Percentiles rank a stretch among this genome's conserved stretches.
Conservation (phyloP, 2,888 invertebrate genomes). For the Capitulum mitella region DNA sequence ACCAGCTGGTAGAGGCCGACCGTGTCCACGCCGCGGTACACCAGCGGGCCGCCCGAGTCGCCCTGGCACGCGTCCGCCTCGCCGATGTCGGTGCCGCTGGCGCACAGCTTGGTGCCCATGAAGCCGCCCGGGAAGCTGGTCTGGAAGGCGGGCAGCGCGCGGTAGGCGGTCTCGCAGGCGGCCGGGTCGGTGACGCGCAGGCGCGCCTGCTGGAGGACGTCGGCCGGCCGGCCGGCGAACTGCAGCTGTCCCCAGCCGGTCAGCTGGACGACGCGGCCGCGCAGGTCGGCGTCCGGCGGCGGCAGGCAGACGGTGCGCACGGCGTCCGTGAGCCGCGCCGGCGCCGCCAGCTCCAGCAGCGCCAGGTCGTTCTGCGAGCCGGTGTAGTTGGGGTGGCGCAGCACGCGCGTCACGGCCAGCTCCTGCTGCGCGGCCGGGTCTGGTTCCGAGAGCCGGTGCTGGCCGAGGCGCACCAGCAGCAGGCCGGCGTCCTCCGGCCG, state of each 20-base stretch:
- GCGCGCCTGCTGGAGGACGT: neutral
- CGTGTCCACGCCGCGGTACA: neutral
- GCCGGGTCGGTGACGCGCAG: neutral
- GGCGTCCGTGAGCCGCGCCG: neutral
- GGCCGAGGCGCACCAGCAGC: neutral
- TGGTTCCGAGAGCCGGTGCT: neutral
- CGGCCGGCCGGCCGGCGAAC: neutral
- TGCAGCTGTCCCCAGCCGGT: neutral
- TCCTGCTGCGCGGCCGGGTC: neutral
- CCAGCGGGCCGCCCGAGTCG: neutral
- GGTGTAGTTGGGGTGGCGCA: neutral
- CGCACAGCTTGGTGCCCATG: neutral
- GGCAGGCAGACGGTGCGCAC: neutral
- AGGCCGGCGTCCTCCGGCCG: neutral
- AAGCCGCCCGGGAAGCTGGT: neutral
- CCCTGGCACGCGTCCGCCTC: neutral
- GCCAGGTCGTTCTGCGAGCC: slow-evolving; percentile 5
- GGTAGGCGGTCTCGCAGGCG: slow-evolving; percentile 3
- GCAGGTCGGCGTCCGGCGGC: neutral
- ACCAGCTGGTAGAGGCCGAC: slow-evolving; percentile 47
- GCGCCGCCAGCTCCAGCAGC: neutral
- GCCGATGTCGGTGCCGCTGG: neutral
- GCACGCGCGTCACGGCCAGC: neutral
- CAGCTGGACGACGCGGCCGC: neutral
- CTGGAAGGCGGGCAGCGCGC: neutral